phyloP scores from a whole-genome alignment of 2,797 vertebrate species.

The Melanotaenia boesemani region DNA sequence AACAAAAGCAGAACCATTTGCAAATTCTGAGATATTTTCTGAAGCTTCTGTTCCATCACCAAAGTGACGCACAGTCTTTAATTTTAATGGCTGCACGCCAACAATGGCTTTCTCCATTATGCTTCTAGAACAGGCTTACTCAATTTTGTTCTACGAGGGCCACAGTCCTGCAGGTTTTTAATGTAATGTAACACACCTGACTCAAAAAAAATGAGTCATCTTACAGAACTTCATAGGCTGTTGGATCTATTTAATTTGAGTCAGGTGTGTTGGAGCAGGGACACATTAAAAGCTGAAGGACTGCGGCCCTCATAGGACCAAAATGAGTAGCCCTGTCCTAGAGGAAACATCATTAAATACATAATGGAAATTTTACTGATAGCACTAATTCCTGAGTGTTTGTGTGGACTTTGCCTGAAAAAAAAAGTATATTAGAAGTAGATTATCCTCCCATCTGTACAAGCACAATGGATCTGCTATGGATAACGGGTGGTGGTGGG shows the following conservation, averaged over 20 bases:
- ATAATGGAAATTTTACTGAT: slow-evolving; percentile 26
- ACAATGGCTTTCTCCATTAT: slow-evolving; percentile 9
- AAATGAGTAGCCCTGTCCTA: neutral
- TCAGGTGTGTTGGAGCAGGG: no score
- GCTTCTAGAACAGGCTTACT: neutral
- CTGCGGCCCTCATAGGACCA: no score
- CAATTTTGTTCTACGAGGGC: no score
- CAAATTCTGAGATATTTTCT: slow-evolving; percentile 52
- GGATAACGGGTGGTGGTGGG: slow-evolving; percentile 63
- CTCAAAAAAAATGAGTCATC: no score
- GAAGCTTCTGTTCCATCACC: slow-evolving; percentile 44
- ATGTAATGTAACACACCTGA: no score
- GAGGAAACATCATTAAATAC: slow-evolving; percentile 32
- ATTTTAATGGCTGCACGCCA: slow-evolving; percentile 43
- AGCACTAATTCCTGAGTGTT: slow-evolving; percentile 35
- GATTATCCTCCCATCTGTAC: slow-evolving; percentile 69
- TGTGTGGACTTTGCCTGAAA: slow-evolving; percentile 46
- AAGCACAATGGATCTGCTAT: slow-evolving; percentile 64
- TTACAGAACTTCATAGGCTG: no score
- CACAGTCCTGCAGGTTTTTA: no score
- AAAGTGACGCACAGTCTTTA: slow-evolving; percentile 49
- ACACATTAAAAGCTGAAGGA: no score
- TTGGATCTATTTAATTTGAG: no score
- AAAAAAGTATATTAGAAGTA: slow-evolving; percentile 61
- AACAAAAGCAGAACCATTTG: slow-evolving; percentile 67